These are phyloP conservation scores for Stenopsyche tienmushanensis DNA, from an alignment of 1,140 invertebrate species.

Conservation along the genomic window DNA sequence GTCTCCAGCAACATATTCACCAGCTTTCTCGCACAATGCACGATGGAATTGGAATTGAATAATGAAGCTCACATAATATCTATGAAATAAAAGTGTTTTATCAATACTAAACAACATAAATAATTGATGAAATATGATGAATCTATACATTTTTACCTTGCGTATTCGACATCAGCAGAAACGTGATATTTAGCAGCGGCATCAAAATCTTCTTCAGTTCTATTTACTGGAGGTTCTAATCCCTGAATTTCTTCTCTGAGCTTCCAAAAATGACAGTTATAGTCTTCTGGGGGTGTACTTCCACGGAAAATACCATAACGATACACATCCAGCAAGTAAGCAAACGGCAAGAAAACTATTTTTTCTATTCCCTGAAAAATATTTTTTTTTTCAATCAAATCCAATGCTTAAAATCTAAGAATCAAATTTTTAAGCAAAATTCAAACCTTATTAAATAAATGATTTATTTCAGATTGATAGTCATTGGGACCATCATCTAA, in stretches of 20 bases:
- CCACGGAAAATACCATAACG: slow-evolving; percentile 84
- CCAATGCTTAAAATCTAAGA: not conserved
- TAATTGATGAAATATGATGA: too few species aligned
- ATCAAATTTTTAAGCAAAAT: not conserved
- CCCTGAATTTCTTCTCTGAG: slow-evolving; percentile 74
- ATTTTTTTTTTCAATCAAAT: too few species aligned
- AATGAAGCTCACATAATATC: slow-evolving; percentile 84
- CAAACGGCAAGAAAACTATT: slow-evolving; percentile 85
- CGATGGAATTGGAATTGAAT: slow-evolving; percentile 92
- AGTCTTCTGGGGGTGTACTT: slow-evolving; percentile 64
- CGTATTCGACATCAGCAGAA: slow-evolving; percentile 77
- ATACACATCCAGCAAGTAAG: slow-evolving; percentile 83
- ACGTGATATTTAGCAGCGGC: slow-evolving; percentile 83
- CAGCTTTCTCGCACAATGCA: slow-evolving; percentile 76
- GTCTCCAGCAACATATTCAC: slow-evolving; percentile 72
- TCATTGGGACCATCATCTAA: slow-evolving; percentile 62
- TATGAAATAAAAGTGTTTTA: too few species aligned
- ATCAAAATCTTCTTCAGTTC: slow-evolving; percentile 81
- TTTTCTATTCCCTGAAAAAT: slow-evolving; percentile 70
- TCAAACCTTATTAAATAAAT: slow-evolving; percentile 65
- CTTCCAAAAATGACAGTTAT: slow-evolving; percentile 78
- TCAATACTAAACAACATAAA: too few species aligned
- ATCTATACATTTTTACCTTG: slow-evolving; percentile 67
- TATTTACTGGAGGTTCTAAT: slow-evolving; percentile 71
- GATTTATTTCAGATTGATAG: slow-evolving; percentile 73